Evolutionary conservation across 2,888 invertebrate species (phyloP), one percentile per base, ranked within the genome.

Genomic region (Diarsia brunnea): DNA sequence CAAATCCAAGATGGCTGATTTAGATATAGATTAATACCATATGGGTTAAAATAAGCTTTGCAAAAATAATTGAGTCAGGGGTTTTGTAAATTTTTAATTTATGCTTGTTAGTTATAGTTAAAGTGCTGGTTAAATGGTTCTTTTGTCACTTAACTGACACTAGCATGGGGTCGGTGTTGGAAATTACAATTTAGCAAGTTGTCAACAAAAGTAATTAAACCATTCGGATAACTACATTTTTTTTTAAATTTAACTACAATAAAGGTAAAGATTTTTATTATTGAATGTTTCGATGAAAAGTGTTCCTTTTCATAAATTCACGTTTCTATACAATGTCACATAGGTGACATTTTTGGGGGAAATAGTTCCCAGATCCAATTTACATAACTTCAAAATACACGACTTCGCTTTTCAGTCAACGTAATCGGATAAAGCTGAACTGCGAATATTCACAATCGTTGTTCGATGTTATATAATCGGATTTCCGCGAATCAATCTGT

Each of bases 401-500:
- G 27, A 27, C 61, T 66, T 31, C 38, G 3, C 63, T 66, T 66
- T 60, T 12, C n/a, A 53, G 45, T 14, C 12, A 27, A 2, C 10
- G 31, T 53, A 75, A 79, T 49, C 69, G 31, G 47, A 79, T 79
- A 49, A 66, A 72, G 72, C 63, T 61, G 16, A 49, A 67, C 63
- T 10, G 69, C 11, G 55, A 73, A 72, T 69, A 83, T 83, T 63
- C 65, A 43, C 58, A 53, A 38, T 38, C 55, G 31, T 38, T 77
- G 55, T 53, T 79, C 70, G 51, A 47, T 49, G 38, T 4, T 47
- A 1, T 11, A 58, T 79, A 82, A 82, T 79, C 79, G 51, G 75
- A 82, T 79, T 69, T 65, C 49, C 53, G 7, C 21, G 58, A 67
- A 79, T 79, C 75, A 69, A 66, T 81, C 74, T 55, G 61, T 10